Evolutionary conservation across 1,140 invertebrate genomes (phyloP).

Genomic region (Pentalonia nigronervosa): DNA sequence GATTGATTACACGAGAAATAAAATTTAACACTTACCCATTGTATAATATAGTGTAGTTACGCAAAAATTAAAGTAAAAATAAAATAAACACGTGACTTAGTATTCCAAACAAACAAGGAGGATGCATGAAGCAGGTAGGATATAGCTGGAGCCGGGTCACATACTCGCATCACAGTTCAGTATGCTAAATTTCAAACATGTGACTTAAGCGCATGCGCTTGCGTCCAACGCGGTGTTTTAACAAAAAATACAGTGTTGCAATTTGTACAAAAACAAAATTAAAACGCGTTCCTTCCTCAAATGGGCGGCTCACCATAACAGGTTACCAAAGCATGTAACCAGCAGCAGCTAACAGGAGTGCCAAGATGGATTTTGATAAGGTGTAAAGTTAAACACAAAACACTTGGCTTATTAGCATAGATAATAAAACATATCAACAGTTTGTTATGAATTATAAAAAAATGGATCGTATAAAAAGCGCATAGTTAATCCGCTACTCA

Average conservation of each 20-base stretch:
- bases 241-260: background rate
- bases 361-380: too few relatives aligned
- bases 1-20: background rate
- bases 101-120: background rate
- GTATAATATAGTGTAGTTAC: background rate
- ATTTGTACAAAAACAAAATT: background rate
- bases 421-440: too few relatives aligned
- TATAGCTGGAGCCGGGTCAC: background rate
- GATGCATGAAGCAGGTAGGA: too few relatives aligned
- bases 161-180: background rate
- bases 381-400: too few relatives aligned
- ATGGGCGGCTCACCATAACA: background rate
- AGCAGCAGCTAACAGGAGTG: too few relatives aligned
- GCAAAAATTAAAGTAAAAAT: too few relatives aligned
- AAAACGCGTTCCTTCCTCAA: background rate
- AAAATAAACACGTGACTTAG: too few relatives aligned
- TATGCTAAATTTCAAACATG: background rate
- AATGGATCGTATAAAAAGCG: too few relatives aligned
- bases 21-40: background rate
- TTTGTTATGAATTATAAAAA: too few relatives aligned
- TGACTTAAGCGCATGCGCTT: background rate
- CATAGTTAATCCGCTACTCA: too few relatives aligned
- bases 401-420: too few relatives aligned
- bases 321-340: background rate
- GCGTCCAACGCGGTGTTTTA: too few relatives aligned